These are phyloP conservation scores for Paralvinella palmiformis DNA, from an alignment of 1,140 invertebrate species.

Conservation along the genomic window DNA sequence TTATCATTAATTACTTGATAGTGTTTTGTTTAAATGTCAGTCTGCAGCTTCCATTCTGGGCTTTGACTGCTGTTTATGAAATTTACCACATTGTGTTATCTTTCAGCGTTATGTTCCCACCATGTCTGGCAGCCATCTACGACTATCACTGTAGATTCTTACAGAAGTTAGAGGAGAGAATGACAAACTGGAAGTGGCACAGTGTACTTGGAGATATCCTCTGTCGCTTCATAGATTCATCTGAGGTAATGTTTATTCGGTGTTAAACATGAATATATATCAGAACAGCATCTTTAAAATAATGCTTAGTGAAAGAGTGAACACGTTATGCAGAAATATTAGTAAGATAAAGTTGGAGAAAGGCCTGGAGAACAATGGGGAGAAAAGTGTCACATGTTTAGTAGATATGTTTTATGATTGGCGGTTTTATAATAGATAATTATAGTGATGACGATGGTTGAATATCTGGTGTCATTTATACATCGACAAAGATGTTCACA, in stretches of 20 bases:
- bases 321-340: not conserved
- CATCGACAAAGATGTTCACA: not conserved
- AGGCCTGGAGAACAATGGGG: not conserved
- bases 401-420: not conserved
- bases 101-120: slow-evolving; percentile 43
- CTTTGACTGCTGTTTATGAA: no score
- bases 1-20: not conserved
- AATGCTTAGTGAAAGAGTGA: not conserved
- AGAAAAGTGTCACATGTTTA: not conserved
- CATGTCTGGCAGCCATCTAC: slow-evolving; percentile 45
- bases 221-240: slow-evolving; percentile 27
- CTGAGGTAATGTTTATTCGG: slow-evolving; percentile 21
- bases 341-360: not conserved
- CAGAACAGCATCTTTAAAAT: not conserved
- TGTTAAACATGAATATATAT: not conserved
- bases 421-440: not conserved
- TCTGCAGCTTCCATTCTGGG: no score
- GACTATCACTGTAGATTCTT: slow-evolving; percentile 48
- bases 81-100: slow-evolving; percentile 2
- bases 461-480: not conserved
- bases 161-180: slow-evolving; percentile 42
- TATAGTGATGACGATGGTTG: not conserved
- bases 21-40: not conserved
- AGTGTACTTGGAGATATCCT: slow-evolving; percentile 31
- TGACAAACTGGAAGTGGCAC: slow-evolving; percentile 36